phyloP scores from a whole-genome alignment of 2,113 vertebrate genomes.

The Noctilio leporinus region DNA sequence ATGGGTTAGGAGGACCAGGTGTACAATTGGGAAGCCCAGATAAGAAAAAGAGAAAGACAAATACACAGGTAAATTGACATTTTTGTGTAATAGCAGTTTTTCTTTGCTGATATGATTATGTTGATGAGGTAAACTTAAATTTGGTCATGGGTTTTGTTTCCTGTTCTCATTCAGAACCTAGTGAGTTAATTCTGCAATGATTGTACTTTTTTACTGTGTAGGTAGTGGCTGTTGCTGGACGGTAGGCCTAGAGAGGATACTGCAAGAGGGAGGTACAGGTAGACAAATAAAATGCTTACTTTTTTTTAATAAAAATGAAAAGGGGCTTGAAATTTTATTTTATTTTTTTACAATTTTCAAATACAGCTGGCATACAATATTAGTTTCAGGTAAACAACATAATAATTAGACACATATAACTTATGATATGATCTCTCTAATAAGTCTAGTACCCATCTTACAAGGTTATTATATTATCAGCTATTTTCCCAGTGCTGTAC shows the following conservation, averaged over 20 bases:
- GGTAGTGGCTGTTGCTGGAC: neutral
- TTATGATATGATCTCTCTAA: too few species aligned
- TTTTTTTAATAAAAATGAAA: too few species aligned
- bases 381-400: too few species aligned
- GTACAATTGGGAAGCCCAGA: conserved; percentile 85
- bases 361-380: too few species aligned
- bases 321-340: too few species aligned
- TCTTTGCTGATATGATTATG: neutral
- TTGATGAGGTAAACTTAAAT: neutral
- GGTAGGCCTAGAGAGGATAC: neutral
- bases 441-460: too few species aligned
- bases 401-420: too few species aligned
- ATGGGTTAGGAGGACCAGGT: conserved; percentile 84
- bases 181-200: neutral
- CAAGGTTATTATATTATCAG: too few species aligned
- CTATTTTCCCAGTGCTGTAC: too few species aligned
- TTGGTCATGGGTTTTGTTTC: neutral
- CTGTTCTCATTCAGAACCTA: neutral
- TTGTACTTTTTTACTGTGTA: neutral
- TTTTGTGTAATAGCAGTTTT: neutral
- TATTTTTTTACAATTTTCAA: too few species aligned
- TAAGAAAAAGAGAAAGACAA: conserved; percentile 88
- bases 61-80: conserved; percentile 80
- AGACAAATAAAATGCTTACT: conserved; percentile 9
- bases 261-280: neutral